These are phyloP conservation scores for Ephialtes manifestator DNA, from an alignment of 2,888 invertebrate genomes.

Conservation along the genomic window DNA sequence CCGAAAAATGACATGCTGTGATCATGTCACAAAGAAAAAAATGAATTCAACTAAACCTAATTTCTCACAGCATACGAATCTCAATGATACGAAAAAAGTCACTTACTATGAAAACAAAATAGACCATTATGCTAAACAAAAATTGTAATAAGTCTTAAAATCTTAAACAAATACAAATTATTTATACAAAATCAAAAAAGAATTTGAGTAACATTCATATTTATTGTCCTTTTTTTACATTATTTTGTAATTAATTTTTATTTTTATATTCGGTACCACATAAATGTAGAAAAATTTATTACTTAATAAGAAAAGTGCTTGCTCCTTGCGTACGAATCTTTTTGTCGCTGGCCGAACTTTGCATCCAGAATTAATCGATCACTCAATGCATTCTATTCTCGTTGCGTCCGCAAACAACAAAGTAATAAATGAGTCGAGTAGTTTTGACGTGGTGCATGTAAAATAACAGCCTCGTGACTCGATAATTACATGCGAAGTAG, in stretches of 20 bases:
- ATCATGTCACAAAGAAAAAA: too few species aligned
- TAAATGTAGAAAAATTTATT: too few species aligned
- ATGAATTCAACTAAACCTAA: too few species aligned
- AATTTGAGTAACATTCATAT: not conserved
- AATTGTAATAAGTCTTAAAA: not conserved
- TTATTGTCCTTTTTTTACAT: not conserved
- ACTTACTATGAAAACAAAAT: not conserved
- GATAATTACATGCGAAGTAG: slow-evolving; percentile 41
- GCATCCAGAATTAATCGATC: slow-evolving; percentile 8
- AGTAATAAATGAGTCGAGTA: slow-evolving; percentile 36
- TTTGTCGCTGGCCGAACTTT: not conserved
- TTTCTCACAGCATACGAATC: too few species aligned
- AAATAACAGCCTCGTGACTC: slow-evolving; percentile 46
- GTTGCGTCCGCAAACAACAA: slow-evolving; percentile 21
- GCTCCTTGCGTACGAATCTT: too few species aligned
- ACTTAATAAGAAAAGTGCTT: too few species aligned
- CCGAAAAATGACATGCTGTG: too few species aligned
- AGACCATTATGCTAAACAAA: not conserved
- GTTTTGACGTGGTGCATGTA: slow-evolving; percentile 48
- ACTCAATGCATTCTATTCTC: not conserved
- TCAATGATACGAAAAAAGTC: too few species aligned
- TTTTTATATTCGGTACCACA: not conserved
- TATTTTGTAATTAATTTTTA: not conserved
- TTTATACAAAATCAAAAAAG: not conserved
- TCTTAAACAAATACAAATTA: not conserved